A percentile compares a stretch with the other conserved stretches of the same genome.
Evolutionary conservation across 2,797 vertebrate species (phyloP).

Genomic region (Erpetoichthys calabaricus): DNA sequence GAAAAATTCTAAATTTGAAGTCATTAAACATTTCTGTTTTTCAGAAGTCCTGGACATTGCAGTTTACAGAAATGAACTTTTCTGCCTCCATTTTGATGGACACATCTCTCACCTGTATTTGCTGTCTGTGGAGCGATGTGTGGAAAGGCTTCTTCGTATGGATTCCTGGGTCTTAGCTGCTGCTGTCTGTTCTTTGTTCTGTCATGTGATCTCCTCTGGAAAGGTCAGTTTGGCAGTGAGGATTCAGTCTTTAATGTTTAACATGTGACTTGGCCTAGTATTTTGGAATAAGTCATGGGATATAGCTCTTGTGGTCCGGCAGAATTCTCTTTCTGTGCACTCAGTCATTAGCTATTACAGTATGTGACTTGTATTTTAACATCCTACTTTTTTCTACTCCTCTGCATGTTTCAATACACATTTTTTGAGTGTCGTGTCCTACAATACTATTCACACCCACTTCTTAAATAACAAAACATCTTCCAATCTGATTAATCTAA

Average conservation of each 20-base stretch:
- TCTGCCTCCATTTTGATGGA: constrained; percentile 77
- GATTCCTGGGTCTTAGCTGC: constrained; percentile 71
- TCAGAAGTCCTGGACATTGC: constrained; percentile 76
- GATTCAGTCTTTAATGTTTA: neutral
- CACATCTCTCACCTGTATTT: constrained; percentile 72
- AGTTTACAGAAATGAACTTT: constrained; percentile 73
- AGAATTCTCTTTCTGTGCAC: no score
- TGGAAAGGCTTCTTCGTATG: constrained; percentile 74
- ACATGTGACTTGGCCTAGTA: no score
- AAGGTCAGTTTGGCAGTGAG: constrained; percentile 50
- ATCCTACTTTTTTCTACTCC: no score
- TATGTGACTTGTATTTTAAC: no score
- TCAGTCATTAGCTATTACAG: no score
- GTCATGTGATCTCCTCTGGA: constrained; percentile 57
- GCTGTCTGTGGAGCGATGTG: constrained; percentile 70
- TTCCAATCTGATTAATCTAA: no score
- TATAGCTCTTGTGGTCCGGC: no score
- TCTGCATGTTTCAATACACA: no score
- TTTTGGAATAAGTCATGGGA: no score
- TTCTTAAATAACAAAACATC: no score
- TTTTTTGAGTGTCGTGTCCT: no score
- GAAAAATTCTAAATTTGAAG: neutral
- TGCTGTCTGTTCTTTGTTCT: constrained; percentile 74
- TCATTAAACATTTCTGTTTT: constrained; percentile 10
- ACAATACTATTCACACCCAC: no score